Evolutionary conservation across 2,113 vertebrate genomes (phyloP).

Genomic region (Pterocles gutturalis): DNA sequence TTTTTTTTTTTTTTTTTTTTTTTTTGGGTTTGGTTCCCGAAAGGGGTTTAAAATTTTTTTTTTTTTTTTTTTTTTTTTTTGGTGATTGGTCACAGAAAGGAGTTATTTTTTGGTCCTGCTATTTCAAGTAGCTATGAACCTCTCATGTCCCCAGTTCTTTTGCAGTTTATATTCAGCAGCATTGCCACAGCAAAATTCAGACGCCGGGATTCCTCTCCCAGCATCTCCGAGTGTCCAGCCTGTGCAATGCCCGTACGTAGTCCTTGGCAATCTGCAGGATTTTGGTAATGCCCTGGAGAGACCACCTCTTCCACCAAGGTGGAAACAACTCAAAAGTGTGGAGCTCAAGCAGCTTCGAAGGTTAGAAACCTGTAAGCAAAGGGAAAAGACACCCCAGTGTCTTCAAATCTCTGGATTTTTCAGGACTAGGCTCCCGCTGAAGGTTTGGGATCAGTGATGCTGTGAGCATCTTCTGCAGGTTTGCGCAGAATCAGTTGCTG

Average conservation of each 20-base stretch:
- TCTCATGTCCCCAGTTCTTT: not conserved
- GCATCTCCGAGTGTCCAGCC: not conserved
- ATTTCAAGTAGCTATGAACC: not conserved
- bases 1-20: not conserved
- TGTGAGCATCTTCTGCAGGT: not conserved
- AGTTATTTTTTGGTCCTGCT: not conserved
- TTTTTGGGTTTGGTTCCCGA: too few species aligned
- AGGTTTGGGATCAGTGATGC: not conserved
- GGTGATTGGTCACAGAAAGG: not conserved
- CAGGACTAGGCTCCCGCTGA: not conserved
- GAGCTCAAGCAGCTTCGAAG: not conserved
- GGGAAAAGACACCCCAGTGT: not conserved
- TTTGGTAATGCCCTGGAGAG: fast-evolving
- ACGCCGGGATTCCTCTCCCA: not conserved
- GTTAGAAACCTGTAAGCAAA: not conserved
- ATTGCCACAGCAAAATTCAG: not conserved
- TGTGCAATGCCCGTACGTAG: not conserved
- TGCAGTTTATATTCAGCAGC: not conserved
- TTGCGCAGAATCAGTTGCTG: not conserved
- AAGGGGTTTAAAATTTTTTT: too few species aligned
- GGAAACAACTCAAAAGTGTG: not conserved
- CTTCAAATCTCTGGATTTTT: not conserved
- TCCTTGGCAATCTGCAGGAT: not conserved
- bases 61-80: not conserved
- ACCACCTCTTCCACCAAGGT: not conserved